Base-by-base conservation (phyloP, 2,888 invertebrate species). In the Argyresthia albistria region DNA sequence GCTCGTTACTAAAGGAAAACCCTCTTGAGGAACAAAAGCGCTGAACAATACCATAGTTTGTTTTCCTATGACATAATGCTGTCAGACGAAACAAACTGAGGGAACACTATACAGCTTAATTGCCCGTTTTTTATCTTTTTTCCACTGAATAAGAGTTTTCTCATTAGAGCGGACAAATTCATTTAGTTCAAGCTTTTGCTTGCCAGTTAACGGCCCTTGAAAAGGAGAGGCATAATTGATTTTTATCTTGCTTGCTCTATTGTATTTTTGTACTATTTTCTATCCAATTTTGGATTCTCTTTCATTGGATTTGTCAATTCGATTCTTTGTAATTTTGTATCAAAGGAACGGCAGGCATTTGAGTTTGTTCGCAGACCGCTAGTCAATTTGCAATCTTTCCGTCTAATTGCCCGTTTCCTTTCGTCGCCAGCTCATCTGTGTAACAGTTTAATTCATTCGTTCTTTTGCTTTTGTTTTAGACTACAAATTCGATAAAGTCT, bases 141-240 rank as follows among this genome's bases (percentile, higher is more conserved):
- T 55, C 56, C 59, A 57, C 64, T 63, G 71, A 78, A 73, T 73
- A 62, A 64, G 73, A 78, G 66, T 80, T 80, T 80, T 77, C 79
- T 76, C 75, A 73, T 77, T 78, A 79, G 66, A 68, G 65, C 59
- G 65, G 60, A 76, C 66, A 77, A 79, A 76, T 80, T 76, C 73
- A 72, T 76, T 80, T 76, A 72, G 67, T 60, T 66, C 61, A 58
- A 58, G 61, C 59, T 61, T 66, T 25, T 25, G 25, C 25, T 25
- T 64, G 43, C 51, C 36, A 10, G 51, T 45, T 51, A 51, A 36
- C 45, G 45, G 45, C 43, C 10, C 45, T 35, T 35, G 45, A 12
- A n/a, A 14, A 4, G 25, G 4, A 37, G 36, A 49, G 16, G 14
- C 45, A 4, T 50, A 50, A 50, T 51, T 51, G 45, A 43, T 43